A percentile compares a stretch with the other conserved stretches of the same genome.
Evolutionary conservation across 2,797 vertebrate genomes (phyloP).

Genomic region (Philypnodon macrostomus): DNA sequence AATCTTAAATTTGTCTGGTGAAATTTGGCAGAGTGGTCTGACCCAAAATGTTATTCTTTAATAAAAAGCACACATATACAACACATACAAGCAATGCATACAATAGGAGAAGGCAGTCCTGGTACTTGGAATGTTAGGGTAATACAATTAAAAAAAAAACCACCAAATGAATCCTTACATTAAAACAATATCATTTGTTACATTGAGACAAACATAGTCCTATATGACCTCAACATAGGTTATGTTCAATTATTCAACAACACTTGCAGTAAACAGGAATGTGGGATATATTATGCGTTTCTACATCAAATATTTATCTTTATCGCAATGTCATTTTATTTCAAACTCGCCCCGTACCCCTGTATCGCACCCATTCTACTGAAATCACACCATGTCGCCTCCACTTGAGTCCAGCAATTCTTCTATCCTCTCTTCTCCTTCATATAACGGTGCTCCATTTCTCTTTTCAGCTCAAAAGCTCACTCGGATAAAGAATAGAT

Average conservation of each 20-base stretch:
- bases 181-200: too few species aligned
- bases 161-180: too few species aligned
- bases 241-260: conserved; percentile 25
- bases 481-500: conserved; percentile 10
- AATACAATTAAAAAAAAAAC: too few species aligned
- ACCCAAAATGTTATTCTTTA: too few species aligned
- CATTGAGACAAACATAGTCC: background rate
- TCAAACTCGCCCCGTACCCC: too few species aligned
- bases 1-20: too few species aligned
- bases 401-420: conserved; percentile 6
- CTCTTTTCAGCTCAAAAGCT: conserved; percentile 2
- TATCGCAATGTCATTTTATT: conserved; percentile 12
- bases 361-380: too few species aligned
- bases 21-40: too few species aligned
- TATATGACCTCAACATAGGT: conserved; percentile 3
- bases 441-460: conserved; percentile 4
- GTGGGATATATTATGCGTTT: conserved; percentile 23
- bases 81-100: too few species aligned
- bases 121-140: too few species aligned
- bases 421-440: conserved; percentile 8
- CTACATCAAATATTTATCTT: conserved; percentile 35
- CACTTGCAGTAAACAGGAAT: conserved; percentile 33
- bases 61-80: too few species aligned
- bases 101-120: too few species aligned
- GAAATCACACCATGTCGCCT: conserved; percentile 13